Conservation (phyloP, 2,113 vertebrate genomes). For the Oncorhynchus nerka region DNA sequence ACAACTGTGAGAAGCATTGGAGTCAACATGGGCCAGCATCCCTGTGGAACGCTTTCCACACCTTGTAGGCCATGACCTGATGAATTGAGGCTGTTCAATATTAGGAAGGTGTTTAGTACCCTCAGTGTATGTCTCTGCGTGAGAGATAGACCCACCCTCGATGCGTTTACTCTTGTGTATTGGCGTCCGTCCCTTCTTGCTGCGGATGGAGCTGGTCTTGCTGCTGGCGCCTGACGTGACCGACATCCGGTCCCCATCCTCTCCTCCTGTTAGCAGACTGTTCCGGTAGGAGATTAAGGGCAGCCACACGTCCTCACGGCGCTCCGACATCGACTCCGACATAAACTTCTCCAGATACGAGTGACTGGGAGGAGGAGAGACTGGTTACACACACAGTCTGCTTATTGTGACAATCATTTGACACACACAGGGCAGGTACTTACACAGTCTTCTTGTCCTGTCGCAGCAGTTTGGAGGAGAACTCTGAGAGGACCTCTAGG, state of each 20-base stretch:
- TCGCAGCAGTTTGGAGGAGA: slow-evolving; percentile 95
- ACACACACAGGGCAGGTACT: slow-evolving; percentile 59
- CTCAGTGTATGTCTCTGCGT: not conserved
- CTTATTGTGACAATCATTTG: no score
- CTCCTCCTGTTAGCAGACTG: slow-evolving; percentile 92
- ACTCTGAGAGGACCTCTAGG: slow-evolving; percentile 96
- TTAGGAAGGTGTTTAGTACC: not conserved
- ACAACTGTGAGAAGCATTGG: no score
- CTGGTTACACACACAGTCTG: not conserved
- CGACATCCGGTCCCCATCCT: slow-evolving; percentile 91
- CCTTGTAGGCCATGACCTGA: no score
- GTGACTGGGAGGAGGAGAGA: slow-evolving; percentile 74
- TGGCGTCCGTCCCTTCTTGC: slow-evolving; percentile 94
- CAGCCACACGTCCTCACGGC: slow-evolving; percentile 97
- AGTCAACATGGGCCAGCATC: no score
- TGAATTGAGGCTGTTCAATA: no score
- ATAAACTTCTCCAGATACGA: slow-evolving; percentile 98
- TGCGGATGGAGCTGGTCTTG: slow-evolving; percentile 92
- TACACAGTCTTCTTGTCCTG: slow-evolving; percentile 99
- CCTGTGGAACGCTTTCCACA: no score
- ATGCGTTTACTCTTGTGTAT: slow-evolving; percentile 90
- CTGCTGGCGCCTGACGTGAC: slow-evolving; percentile 96
- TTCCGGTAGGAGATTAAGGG: slow-evolving; percentile 98
- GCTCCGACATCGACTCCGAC: slow-evolving; percentile 96
- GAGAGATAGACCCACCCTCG: slow-evolving; percentile 79